Percentiles rank a stretch among this genome's conserved stretches.
Evolutionary conservation across 2,113 vertebrate genomes (phyloP).

Genomic region (Ovis aries): DNA sequence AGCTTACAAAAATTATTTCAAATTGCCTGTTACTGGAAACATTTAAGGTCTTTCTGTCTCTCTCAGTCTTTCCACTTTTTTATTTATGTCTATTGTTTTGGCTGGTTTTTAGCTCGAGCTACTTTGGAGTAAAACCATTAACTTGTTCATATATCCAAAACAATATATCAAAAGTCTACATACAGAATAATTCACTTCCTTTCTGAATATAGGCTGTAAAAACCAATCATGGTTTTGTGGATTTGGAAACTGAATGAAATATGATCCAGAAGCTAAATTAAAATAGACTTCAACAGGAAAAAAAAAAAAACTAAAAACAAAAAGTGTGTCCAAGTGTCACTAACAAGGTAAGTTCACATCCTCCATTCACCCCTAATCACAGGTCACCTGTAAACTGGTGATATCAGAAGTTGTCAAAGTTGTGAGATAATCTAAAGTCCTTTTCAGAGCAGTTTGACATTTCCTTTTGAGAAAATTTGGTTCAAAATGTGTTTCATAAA

Average conservation of each 20-base stretch:
- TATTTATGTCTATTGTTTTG: neutral
- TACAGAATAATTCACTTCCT: constrained; percentile 10
- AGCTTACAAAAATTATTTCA: constrained; percentile 1
- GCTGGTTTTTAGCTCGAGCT: neutral
- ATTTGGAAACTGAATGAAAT: constrained; percentile 87
- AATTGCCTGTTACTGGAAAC: neutral
- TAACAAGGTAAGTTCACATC: constrained; percentile 76
- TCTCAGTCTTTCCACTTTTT: neutral
- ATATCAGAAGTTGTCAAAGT: constrained; percentile 67
- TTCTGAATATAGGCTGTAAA: constrained; percentile 78
- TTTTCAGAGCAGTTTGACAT: constrained; percentile 31
- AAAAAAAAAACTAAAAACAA: constrained; percentile 87
- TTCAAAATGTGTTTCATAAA: constrained; percentile 78
- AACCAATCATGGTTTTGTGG: constrained; percentile 86
- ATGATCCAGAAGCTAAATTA: constrained; percentile 96
- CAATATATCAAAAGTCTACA: neutral
- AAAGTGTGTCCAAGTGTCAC: constrained; percentile 87
- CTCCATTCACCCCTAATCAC: constrained; percentile 40
- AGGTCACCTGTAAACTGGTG: constrained; percentile 66
- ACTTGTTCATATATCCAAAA: neutral
- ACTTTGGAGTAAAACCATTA: neutral
- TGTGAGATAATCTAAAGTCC: constrained; percentile 47
- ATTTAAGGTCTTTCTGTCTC: neutral
- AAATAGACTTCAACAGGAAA: constrained; percentile 88
- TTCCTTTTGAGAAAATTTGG: constrained; percentile 74